Evolutionary conservation across 2,888 invertebrate species (phyloP), one percentile per base, ranked within the genome.

Genomic region (Nomada fabriciana): DNA sequence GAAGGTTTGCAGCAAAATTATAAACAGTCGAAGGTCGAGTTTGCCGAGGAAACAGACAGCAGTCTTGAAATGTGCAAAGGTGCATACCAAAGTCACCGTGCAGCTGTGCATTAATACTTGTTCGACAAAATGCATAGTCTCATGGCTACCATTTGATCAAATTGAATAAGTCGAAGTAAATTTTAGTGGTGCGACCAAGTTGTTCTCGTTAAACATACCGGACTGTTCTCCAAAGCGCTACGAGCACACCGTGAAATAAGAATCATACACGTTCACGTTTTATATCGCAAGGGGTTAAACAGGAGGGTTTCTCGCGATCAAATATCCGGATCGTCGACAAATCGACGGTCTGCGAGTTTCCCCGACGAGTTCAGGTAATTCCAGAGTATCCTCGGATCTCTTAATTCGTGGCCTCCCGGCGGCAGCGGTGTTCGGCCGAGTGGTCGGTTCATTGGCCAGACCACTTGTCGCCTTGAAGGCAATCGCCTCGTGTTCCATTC

Each of bases 381-480:
- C 29, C n/a, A 23, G 4, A 52, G 65, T 59, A 65, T 63, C 57
- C 42, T 57, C n/a, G 61, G 47, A 43, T 60, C 36, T 52, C 29
- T 68, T 59, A 78, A 78, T 78, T 73, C 59, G 52, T 20, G 76
- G 69, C 60, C 47, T 65, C 43, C 42, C 42, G 25, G 63, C 42
- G 15, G 50, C 47, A 76, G 52, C 67, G 67, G 79, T 76, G 77
- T 78, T 81, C 81, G 83, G 78, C 68, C 82, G 73, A 61, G 53
- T 84, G 79, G 81, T 79, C 86, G 90, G 89, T 92, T 92, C 92
- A 91, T 91, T 92, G 92, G 92, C 92, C 92, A 91, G 88, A 89
- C 92, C 88, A 91, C 90, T 91, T 90, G 92, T 92, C 91, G 91
- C 92, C 92, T 92, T 90, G 76, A 91, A 91, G 91, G 89, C 90